These are phyloP conservation scores for Parthenolecanium corni DNA, from an alignment of 2,888 invertebrate species.

Conservation along the genomic window DNA sequence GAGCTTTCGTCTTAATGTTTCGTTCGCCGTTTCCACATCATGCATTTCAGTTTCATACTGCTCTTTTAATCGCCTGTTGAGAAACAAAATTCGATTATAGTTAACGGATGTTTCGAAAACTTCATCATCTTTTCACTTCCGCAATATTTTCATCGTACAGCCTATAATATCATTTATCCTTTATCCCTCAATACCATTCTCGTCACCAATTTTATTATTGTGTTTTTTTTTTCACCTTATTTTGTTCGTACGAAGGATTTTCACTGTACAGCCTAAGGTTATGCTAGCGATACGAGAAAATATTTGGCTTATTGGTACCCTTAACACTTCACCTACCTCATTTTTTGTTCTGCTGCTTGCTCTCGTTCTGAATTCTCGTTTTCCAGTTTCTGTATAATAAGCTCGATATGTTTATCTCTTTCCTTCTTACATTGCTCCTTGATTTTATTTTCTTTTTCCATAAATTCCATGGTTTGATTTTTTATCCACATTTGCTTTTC, in stretches of 20 bases:
- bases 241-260: no score
- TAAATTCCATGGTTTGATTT: constrained; percentile 49
- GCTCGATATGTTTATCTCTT: constrained; percentile 66
- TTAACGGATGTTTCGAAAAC: background rate
- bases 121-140: no score
- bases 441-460: constrained; percentile 56
- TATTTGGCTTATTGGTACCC: background rate
- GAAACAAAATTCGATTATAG: no score
- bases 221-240: no score
- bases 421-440: constrained; percentile 58
- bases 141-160: no score
- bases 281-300: background rate
- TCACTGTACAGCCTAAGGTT: no score
- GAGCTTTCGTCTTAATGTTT: constrained; percentile 53
- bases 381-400: constrained; percentile 56
- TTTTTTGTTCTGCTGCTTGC: constrained; percentile 47
- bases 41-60: constrained; percentile 62
- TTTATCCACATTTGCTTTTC: constrained; percentile 55
- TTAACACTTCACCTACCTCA: constrained; percentile 36
- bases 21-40: constrained; percentile 54
- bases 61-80: constrained; percentile 59
- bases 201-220: no score
- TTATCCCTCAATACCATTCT: no score
- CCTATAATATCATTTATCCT: no score
- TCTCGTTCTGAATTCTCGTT: constrained; percentile 54